A percentile compares a stretch with the other conserved stretches of the same genome.
Conservation (phyloP, 2,888 invertebrate species). For the Rhynchonema sp. region DNA sequence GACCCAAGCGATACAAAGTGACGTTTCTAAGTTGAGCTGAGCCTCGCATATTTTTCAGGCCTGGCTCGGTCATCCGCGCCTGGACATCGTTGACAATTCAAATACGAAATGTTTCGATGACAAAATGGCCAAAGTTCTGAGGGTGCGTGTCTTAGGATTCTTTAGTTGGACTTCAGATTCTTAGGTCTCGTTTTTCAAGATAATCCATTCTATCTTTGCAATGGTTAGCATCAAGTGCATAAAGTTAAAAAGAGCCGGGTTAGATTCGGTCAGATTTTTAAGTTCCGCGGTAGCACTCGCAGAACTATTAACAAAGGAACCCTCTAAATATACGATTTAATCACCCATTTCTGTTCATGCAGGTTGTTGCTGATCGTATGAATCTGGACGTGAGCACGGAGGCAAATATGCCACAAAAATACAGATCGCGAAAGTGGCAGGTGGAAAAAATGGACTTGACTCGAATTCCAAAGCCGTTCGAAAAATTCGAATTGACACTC, state of each 20-base stretch:
- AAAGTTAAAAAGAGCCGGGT: no score
- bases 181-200: no score
- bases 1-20: no score
- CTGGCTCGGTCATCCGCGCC: slow-evolving; percentile 98
- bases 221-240: no score
- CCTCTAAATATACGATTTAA: no score
- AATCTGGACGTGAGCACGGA: background rate
- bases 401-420: background rate
- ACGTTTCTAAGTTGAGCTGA: no score
- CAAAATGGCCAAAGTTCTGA: slow-evolving; percentile 83
- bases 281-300: no score
- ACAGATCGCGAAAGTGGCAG: background rate
- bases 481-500: background rate
- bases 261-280: no score
- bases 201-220: no score
- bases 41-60: slow-evolving; percentile 41
- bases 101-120: slow-evolving; percentile 50
- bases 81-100: slow-evolving; percentile 90
- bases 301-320: no score
- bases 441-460: background rate
- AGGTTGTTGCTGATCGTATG: background rate
- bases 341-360: no score
- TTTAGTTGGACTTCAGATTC: background rate
- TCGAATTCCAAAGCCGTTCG: background rate
- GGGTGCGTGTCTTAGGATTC: slow-evolving; percentile 31